These are phyloP conservation scores for Pseudoips prasinana DNA, from an alignment of 2,888 invertebrate genomes.

Conservation along the genomic window DNA sequence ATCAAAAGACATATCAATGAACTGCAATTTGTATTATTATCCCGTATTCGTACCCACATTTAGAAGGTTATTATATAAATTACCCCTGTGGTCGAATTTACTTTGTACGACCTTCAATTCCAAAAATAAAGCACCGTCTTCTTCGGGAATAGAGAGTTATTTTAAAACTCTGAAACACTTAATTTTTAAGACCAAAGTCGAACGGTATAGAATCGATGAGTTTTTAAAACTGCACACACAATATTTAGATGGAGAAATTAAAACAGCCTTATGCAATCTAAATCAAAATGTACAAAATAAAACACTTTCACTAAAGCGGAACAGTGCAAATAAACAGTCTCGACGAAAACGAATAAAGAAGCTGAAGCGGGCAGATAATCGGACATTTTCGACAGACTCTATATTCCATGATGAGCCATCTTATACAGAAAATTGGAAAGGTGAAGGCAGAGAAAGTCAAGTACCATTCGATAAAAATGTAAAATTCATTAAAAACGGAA, in stretches of 20 bases:
- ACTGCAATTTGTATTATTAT: no score
- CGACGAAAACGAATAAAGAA: conserved; percentile 7
- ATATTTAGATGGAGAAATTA: not conserved
- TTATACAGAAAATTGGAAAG: conserved; percentile 12
- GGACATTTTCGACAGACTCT: conserved; percentile 7
- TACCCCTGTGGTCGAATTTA: conserved; percentile 1
- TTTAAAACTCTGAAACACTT: conserved; percentile 2
- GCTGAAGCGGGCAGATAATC: not conserved
- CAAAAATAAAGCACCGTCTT: conserved; percentile 1
- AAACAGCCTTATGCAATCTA: not conserved
- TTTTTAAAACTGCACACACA: conserved; percentile 1
- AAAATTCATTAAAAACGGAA: conserved; percentile 10
- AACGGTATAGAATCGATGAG: conserved; percentile 1
- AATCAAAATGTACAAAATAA: not conserved
- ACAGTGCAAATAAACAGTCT: conserved; percentile 8
- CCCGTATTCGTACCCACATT: not conserved
- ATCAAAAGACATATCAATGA: no score
- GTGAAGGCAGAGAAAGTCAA: conserved; percentile 9
- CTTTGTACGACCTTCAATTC: not conserved
- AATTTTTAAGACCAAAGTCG: not conserved
- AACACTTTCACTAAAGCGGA: conserved; percentile 8
- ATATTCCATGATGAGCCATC: conserved; percentile 12
- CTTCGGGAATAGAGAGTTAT: conserved; percentile 1
- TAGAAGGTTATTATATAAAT: not conserved
- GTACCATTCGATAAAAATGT: conserved; percentile 6